phyloP scores from a whole-genome alignment of 2,797 vertebrate genomes.

The Cygnus olor region DNA sequence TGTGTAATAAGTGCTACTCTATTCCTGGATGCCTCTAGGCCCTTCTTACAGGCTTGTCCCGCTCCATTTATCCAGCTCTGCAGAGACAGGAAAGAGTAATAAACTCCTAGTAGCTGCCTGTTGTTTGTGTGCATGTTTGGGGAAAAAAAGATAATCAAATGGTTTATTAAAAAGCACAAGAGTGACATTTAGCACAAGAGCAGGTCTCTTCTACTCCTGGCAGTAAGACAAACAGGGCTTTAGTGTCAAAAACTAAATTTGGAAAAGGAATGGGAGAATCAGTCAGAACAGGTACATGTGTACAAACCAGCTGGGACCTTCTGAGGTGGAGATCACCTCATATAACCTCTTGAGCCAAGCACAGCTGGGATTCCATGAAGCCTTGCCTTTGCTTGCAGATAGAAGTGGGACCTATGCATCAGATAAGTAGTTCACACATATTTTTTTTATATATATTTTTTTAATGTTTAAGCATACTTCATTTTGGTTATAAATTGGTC shows the following conservation, averaged over 20 bases:
- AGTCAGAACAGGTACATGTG: not conserved
- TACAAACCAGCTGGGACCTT: not conserved
- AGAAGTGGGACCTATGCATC: fast-evolving
- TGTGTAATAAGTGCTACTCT: not conserved
- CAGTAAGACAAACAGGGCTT: not conserved
- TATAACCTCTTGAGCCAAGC: not conserved
- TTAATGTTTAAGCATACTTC: not conserved
- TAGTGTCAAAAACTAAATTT: not conserved
- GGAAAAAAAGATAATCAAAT: not conserved
- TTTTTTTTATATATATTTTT: not conserved
- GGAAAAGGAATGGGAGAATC: not conserved
- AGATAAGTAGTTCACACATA: not conserved
- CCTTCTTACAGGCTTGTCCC: not conserved
- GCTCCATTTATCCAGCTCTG: not conserved
- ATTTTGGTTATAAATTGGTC: not conserved
- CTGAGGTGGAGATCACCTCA: not conserved
- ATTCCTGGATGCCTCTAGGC: not conserved
- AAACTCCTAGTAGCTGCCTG: not conserved
- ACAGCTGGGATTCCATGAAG: not conserved
- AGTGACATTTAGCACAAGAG: not conserved
- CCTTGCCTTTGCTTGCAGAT: not conserved
- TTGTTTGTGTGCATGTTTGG: not conserved
- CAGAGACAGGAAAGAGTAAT: not conserved
- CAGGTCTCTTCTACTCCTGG: not conserved
- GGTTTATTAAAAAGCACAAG: not conserved